phyloP scores from a whole-genome alignment of 1,140 invertebrate genomes.

The Harlomillsia oculata region DNA sequence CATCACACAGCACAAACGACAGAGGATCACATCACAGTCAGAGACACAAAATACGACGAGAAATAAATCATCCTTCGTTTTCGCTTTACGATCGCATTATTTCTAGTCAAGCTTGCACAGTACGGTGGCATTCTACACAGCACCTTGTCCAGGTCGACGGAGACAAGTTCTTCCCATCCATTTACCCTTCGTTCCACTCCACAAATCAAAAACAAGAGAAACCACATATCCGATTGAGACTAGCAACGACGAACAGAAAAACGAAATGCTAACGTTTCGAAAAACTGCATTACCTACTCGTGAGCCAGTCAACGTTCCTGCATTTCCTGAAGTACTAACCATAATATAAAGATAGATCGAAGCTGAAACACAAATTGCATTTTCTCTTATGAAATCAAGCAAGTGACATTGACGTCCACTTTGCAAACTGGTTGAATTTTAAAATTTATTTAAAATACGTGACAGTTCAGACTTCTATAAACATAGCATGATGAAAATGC shows the following conservation, averaged over 20 bases:
- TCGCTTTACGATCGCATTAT: neutral
- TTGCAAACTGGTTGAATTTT: too few relatives aligned
- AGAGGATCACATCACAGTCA: neutral
- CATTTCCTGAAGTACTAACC: neutral
- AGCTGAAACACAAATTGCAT: too few relatives aligned
- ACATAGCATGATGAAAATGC: too few relatives aligned
- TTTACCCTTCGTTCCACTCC: constrained; percentile 10
- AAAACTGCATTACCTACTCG: neutral
- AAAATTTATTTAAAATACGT: too few relatives aligned
- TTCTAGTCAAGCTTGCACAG: neutral
- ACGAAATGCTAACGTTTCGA: neutral
- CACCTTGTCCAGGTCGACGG: neutral
- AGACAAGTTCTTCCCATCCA: constrained; percentile 8
- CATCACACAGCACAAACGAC: neutral
- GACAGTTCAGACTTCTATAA: too few relatives aligned
- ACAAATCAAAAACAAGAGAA: constrained; percentile 9
- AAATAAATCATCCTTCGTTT: neutral
- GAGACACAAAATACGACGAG: neutral
- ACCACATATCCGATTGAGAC: too few relatives aligned
- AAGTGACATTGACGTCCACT: too few relatives aligned
- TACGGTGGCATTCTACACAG: neutral
- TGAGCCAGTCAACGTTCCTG: neutral
- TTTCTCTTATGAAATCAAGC: too few relatives aligned
- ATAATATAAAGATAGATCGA: neutral
- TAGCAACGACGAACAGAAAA: neutral